Base-by-base conservation (phyloP, 2,113 vertebrate genomes). In the Stomatorhinus ivindoensis region DNA sequence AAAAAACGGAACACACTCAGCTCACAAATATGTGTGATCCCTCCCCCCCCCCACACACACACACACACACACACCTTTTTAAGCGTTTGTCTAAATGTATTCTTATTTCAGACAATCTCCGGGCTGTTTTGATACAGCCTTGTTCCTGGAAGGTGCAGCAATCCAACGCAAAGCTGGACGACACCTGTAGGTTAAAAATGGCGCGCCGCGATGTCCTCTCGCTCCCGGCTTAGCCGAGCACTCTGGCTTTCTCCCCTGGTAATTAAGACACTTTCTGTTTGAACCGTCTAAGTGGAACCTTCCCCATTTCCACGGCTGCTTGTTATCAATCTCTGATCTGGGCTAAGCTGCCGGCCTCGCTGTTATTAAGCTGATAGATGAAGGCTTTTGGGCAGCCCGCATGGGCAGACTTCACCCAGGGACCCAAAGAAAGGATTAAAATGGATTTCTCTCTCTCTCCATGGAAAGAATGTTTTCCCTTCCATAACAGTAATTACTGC, bases 301-400 rank as follows among this genome's bases (percentile, higher is more conserved):
- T 88, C 89, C 88, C 76, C 83, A 88, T 88, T 91, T 90, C 89
- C 65, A 82, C 44, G 73, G 85, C 42, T 89, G 88, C 80, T 58
- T 90, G 73, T 88, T 88, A 92, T 93, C 93, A 90, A 92, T 92
- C 89, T 92, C 39, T 31, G n/a, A 48, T 39, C 31, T 21, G 51
- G 46, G 35, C 65, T 76, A 82, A 73, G 53, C 27, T 53, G 15
- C 90, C 35, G 35, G 83, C 76, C 61, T 65, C 46, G 21, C 88
- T 86, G 65, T 83, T 89, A 87, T 89, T 55, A 89, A 69, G 83
- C 87, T 84, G 88, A 50, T 39, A 48, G 86, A 76, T 86, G 42
- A 44, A 58, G 73, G 35, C 61, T 85, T 35, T 19, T 44, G 69
- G 88, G 47, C 73, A 17, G 17, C 48, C 84, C 31, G 27, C 86